phyloP scores from a whole-genome alignment of 2,888 invertebrate genomes.

The Adela reaumurella region DNA sequence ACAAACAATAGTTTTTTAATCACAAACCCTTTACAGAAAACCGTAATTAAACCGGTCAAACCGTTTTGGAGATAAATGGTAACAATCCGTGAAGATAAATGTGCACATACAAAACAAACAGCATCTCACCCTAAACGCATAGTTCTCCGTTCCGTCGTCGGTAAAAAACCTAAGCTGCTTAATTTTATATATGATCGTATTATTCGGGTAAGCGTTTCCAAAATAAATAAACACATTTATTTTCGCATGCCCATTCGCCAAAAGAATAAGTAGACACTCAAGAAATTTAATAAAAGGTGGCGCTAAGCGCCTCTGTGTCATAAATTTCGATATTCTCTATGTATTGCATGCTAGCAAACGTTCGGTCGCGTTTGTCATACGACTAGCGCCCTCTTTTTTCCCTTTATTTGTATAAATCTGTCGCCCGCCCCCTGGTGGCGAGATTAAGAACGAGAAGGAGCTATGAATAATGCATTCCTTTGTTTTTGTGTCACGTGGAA shows the following conservation, averaged over 20 bases:
- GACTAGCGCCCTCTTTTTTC: background rate
- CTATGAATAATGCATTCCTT: slow-evolving; percentile 30
- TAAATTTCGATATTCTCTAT: background rate
- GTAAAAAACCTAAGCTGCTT: too few species aligned
- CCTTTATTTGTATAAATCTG: background rate
- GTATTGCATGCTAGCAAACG: background rate
- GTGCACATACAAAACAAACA: too few species aligned
- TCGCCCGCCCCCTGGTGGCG: background rate
- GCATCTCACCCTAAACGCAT: too few species aligned
- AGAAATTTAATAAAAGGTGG: background rate
- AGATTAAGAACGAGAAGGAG: slow-evolving; percentile 17
- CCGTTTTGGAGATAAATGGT: too few species aligned
- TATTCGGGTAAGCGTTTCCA: too few species aligned
- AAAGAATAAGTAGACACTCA: background rate
- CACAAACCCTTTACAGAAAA: too few species aligned
- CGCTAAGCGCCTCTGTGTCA: background rate
- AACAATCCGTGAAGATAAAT: too few species aligned
- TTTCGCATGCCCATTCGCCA: background rate
- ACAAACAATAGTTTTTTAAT: too few species aligned
- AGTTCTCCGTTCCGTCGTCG: too few species aligned
- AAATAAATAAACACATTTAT: too few species aligned
- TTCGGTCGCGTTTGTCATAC: background rate
- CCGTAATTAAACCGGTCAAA: too few species aligned
- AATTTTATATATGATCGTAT: too few species aligned
- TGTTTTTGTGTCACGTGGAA: slow-evolving; percentile 16